Evolutionary conservation across 2,888 invertebrate genomes (phyloP).

Genomic region (Cordilura impudica): DNA sequence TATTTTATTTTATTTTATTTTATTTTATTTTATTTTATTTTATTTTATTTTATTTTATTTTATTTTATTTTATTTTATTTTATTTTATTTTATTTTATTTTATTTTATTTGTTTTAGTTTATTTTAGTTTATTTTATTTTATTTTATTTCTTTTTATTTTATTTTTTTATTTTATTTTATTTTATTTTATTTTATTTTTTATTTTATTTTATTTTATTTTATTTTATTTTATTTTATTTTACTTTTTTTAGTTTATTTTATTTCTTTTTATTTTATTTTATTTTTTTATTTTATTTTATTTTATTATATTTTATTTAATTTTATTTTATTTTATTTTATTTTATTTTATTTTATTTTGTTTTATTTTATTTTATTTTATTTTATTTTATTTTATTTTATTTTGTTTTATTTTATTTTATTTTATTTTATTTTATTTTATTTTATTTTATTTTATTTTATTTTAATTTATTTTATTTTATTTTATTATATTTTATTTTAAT

Average conservation of each 20-base stretch:
- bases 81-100: no score
- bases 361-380: neutral
- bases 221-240: neutral
- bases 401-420: constrained; percentile 8
- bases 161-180: no score
- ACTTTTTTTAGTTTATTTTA: no score
- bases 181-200: no score
- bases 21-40: no score
- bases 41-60: no score
- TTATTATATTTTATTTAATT: neutral
- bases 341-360: constrained; percentile 1
- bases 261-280: neutral
- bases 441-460: neutral
- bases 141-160: no score
- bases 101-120: no score
- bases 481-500: neutral
- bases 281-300: neutral
- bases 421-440: constrained; percentile 1
- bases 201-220: no score
- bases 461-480: neutral
- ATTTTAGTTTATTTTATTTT: no score
- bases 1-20: no score
- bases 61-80: no score
- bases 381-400: constrained; percentile 1
- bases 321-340: neutral